Evolutionary conservation across 2,113 vertebrate genomes (phyloP), one percentile per base, ranked within the genome.

Genomic region (Anoura caudifer): DNA sequence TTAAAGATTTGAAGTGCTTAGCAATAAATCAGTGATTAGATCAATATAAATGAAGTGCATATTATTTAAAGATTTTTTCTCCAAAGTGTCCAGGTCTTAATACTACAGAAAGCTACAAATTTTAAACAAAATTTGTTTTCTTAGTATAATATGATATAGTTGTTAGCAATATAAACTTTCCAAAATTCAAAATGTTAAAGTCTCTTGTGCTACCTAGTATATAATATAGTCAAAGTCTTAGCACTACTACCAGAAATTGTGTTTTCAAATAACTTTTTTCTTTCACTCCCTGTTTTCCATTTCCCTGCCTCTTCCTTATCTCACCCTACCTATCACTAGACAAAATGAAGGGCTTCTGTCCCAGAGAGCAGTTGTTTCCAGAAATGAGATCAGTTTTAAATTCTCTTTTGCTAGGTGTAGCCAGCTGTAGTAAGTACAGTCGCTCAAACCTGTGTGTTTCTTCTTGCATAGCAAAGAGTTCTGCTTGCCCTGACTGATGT

Each of bases 351-450:
- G 96, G 84, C 97, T 98, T 98, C 98, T 98, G 97, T 97, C 97
- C 97, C 81, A 41, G 98, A 97, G 77, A 98, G 94, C 75, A 97
- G 97, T 94, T 98, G 97, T 97, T 97, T 98, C 97, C 98, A 96
- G 98, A 98, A 98, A 97, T 95, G 98, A 98, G 97, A 97, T 98
- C 98, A 96, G 97, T 97, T 98, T 97, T 98, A 97, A 99, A 97
- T 98, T 94, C 97, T 47, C 97, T 98, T 98, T 96, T 96, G 96
- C 97, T 98, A 97, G 98, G 97, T 87, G 97, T 98, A 99, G 98
- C 97, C 99, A 97, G 84, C 97, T 56, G 94, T 99, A 99, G 98
- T 99, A 98, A 99, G 98, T 99, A 99, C 92, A 98, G 98, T 98
- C 98, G 83, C 43, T 97, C 67, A 1, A 31, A 28, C 81, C 41